A percentile compares a stretch with the other conserved stretches of the same genome.
phyloP scores from a whole-genome alignment of 2,113 vertebrate genomes.

The Physeter macrocephalus region DNA sequence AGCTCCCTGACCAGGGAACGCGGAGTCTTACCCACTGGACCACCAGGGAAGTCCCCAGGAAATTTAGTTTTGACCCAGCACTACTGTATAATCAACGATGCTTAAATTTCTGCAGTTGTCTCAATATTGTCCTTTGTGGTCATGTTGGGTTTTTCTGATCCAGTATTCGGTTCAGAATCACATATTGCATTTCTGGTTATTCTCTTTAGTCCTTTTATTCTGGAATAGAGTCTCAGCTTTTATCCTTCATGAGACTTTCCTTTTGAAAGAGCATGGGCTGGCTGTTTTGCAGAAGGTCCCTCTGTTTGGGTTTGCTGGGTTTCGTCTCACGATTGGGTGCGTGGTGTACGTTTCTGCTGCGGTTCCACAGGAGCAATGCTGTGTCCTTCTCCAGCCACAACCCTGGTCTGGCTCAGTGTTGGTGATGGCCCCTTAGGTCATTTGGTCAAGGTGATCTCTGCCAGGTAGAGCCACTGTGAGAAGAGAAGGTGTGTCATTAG shows the following conservation, averaged over 20 bases:
- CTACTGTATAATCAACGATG: fast-evolving
- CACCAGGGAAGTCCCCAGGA: not conserved
- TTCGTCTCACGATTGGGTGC: fast-evolving
- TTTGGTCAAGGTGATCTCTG: fast-evolving
- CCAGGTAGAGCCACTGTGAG: not conserved
- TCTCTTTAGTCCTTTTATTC: too few species aligned
- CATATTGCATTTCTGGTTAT: fast-evolving
- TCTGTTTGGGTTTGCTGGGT: not conserved
- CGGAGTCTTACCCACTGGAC: too few species aligned
- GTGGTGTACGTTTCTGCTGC: fast-evolving
- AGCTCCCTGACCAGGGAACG: too few species aligned
- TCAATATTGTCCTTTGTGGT: fast-evolving
- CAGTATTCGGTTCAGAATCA: fast-evolving
- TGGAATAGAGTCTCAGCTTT: not conserved
- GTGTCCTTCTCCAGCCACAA: not conserved
- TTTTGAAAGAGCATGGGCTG: fast-evolving
- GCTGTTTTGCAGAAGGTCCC: fast-evolving
- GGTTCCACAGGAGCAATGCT: fast-evolving
- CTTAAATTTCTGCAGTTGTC: not conserved
- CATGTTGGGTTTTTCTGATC: fast-evolving
- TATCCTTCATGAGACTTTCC: fast-evolving
- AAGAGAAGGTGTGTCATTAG: not conserved
- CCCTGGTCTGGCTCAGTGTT: fast-evolving
- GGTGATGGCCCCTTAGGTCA: fast-evolving
- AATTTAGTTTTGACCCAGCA: fast-evolving